Conservation (phyloP, 2,888 invertebrate species). For the Polymixis flavicincta region DNA sequence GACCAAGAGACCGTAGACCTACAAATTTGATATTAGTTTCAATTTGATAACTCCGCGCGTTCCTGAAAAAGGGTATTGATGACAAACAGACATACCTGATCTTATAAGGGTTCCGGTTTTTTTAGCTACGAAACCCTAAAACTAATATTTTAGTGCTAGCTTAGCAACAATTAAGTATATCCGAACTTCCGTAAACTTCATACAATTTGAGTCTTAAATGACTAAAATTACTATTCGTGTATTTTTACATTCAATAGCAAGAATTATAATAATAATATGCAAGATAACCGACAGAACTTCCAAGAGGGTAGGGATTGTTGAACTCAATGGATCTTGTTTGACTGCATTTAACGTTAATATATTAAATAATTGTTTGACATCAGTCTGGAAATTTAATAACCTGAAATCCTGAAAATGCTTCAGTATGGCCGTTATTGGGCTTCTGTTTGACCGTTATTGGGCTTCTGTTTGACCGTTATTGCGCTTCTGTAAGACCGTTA, state of each 20-base stretch:
- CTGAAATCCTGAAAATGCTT: neutral
- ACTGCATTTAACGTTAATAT: neutral
- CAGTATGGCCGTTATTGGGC: neutral
- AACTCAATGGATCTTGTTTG: constrained; percentile 28
- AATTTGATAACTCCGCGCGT: neutral
- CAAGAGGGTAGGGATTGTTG: constrained; percentile 27
- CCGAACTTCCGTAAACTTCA: constrained; percentile 24
- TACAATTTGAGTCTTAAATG: constrained; percentile 4
- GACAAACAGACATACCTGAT: no score
- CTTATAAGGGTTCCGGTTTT: neutral
- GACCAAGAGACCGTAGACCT: no score
- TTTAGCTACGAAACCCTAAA: neutral
- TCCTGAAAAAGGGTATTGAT: neutral
- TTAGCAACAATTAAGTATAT: constrained; percentile 8
- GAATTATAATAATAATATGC: constrained; percentile 42
- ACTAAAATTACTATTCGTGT: constrained; percentile 26
- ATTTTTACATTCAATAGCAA: constrained; percentile 40
- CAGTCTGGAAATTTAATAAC: neutral
- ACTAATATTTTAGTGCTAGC: neutral
- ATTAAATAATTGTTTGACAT: neutral
- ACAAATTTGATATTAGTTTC: neutral
- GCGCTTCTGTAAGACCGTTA: neutral
- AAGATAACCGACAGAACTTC: neutral
- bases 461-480: neutral
- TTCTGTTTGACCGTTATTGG: neutral